A percentile compares a stretch with the other conserved stretches of the same genome.
Evolutionary conservation across 2,888 invertebrate genomes (phyloP).

Genomic region (Gryllus longicercus): DNA sequence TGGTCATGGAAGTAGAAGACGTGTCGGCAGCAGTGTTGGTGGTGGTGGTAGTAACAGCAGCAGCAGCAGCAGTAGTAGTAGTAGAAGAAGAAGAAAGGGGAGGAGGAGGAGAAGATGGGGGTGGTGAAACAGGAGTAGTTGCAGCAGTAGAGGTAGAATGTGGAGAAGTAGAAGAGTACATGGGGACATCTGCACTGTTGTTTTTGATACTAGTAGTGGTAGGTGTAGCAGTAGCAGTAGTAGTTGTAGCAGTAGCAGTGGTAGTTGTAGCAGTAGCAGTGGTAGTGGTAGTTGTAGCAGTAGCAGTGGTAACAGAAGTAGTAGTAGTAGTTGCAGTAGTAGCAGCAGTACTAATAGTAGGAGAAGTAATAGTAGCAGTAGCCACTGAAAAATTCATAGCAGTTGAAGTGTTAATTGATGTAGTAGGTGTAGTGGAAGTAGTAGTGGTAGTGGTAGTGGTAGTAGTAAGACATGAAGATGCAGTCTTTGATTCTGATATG

Average conservation of each 20-base stretch:
- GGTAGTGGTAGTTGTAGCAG: background rate
- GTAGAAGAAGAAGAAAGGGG: background rate
- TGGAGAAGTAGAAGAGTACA: background rate
- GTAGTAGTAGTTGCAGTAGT: background rate
- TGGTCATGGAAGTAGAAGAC: background rate
- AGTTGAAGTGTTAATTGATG: background rate
- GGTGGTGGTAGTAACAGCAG: background rate
- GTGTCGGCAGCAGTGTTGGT: background rate
- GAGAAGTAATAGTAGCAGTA: background rate
- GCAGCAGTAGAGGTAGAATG: background rate
- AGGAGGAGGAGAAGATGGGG: no score
- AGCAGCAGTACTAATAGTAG: no score
- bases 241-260: background rate
- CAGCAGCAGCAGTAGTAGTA: background rate
- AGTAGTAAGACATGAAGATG: slow-evolving; percentile 25
- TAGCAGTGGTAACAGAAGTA: background rate
- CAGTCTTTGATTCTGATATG: slow-evolving; percentile 38
- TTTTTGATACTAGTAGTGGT: background rate
- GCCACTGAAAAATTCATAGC: background rate
- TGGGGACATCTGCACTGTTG: background rate
- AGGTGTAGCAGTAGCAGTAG: background rate
- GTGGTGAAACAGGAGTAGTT: background rate
- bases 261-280: background rate
- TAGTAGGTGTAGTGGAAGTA: background rate
- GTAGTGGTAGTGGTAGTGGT: background rate